Evolutionary conservation across 2,888 invertebrate species (phyloP), one percentile per base, ranked within the genome.

Genomic region (Orthonychiurus folsomi): DNA sequence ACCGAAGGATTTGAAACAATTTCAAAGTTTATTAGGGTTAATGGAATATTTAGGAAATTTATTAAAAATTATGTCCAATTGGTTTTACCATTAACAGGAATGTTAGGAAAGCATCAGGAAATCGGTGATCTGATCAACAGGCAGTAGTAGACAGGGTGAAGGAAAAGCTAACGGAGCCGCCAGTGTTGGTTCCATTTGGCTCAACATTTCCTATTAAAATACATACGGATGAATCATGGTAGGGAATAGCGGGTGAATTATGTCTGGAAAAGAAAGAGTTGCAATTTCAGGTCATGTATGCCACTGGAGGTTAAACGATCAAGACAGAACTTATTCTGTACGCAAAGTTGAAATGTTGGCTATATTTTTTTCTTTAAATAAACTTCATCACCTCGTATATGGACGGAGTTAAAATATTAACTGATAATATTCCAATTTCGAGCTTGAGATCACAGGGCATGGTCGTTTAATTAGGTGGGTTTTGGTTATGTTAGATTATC

Each of bases 401-500:
- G 75, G 76, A 0, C n/a, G n/a, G n/a, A n/a, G n/a, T n/a, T n/a
- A 67, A 66, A 1, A 70, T 80, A 0, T 65, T 75, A 3, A 79
- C 78, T 0, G 80, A 80, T 63, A 80, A 80, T 62, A 76, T 78
- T 63, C 77, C 79, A 0, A 70, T 81, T 37, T 76, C 77, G 74
- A 81, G 78, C 77, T 66, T 81, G 3, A 66, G 77, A 65, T 69
- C 5, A 76, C 76, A 0, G 73, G 74, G n/a, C 25, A 25, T 55
- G 78, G 78, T 15, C 64, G 79, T 37, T 66, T 81, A 0, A 76
- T 76, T 0, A 66, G 79, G 50, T 81, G 79, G 80, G 76, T 77
- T 0, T 55, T 80, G 9, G 64, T 70, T 15, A 62, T 80, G 1
- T 76, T 78, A 65, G 65, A 73, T 1, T 79, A 74, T 63, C 15